Percentiles rank a stretch among this genome's conserved stretches.
Conservation (phyloP, 2,888 invertebrate species). For the Xanthorhoe designata region DNA sequence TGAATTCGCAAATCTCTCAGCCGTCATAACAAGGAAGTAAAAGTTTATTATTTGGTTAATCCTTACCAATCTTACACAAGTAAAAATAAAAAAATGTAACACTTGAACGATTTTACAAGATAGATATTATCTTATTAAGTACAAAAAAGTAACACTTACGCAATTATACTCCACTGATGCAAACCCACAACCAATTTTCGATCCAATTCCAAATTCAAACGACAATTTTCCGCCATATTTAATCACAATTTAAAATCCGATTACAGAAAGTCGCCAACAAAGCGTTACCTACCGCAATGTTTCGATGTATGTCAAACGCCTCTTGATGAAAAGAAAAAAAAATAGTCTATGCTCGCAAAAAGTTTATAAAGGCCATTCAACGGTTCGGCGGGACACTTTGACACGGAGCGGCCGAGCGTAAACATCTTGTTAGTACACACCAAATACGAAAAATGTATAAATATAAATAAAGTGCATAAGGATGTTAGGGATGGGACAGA, state of each 20-base stretch:
- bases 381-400: conserved; percentile 69
- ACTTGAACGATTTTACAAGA: conserved; percentile 1
- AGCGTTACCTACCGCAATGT: conserved; percentile 54
- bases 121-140: background rate
- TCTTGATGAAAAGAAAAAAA: conserved; percentile 53
- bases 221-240: conserved; percentile 53
- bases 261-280: conserved; percentile 48
- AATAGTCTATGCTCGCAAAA: conserved; percentile 62
- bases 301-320: conserved; percentile 46
- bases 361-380: conserved; percentile 49
- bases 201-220: conserved; percentile 42
- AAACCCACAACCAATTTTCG: conserved; percentile 34
- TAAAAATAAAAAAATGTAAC: background rate
- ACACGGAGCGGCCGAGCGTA: conserved; percentile 60
- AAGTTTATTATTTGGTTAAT: background rate
- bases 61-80: background rate
- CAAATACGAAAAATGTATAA: conserved; percentile 79
- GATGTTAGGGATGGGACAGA: conserved; percentile 40
- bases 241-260: conserved; percentile 48
- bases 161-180: conserved; percentile 30
- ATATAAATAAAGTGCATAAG: conserved; percentile 72
- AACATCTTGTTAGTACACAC: conserved; percentile 81
- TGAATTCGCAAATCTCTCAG: background rate
- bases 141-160: conserved; percentile 9
- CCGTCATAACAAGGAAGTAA: background rate